A percentile compares a stretch with the other conserved stretches of the same genome.
phyloP scores from a whole-genome alignment of 2,113 vertebrate species.

The Sphaerodactylus townsendi region DNA sequence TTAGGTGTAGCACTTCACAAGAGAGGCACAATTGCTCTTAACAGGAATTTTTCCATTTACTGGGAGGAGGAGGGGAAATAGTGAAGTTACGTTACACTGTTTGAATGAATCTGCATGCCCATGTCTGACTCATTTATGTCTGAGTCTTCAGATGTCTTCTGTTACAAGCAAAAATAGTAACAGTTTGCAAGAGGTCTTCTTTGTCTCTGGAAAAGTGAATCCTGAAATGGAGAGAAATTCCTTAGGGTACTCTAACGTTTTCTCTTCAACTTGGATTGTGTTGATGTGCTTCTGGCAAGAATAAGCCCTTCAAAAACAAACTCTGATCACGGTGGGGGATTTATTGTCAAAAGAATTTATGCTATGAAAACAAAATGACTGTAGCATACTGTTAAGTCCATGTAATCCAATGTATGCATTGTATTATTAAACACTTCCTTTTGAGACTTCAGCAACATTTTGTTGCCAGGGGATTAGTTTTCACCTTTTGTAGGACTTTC shows the following conservation, averaged over 20 bases:
- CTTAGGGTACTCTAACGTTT: too few species aligned
- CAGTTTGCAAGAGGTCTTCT: neutral
- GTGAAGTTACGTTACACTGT: neutral
- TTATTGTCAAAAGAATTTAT: neutral
- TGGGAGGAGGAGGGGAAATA: neutral
- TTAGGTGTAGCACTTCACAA: neutral
- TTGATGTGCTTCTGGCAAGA: neutral
- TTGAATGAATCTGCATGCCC: neutral
- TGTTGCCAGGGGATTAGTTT: neutral
- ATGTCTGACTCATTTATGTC: neutral
- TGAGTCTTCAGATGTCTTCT: neutral
- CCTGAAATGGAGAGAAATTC: neutral
- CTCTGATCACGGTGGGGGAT: neutral
- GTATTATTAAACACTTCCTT: neutral
- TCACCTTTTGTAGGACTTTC: neutral
- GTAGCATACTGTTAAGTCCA: neutral
- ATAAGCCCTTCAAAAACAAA: neutral
- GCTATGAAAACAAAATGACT: neutral
- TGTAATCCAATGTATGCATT: neutral
- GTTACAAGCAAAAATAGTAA: neutral
- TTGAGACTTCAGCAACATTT: neutral
- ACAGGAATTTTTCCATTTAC: neutral
- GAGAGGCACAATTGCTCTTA: neutral
- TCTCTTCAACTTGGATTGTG: neutral
- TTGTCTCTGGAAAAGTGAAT: neutral